Evolutionary conservation across 2,888 invertebrate genomes (phyloP), one percentile per base, ranked within the genome.

Genomic region (Aquatica leii): DNA sequence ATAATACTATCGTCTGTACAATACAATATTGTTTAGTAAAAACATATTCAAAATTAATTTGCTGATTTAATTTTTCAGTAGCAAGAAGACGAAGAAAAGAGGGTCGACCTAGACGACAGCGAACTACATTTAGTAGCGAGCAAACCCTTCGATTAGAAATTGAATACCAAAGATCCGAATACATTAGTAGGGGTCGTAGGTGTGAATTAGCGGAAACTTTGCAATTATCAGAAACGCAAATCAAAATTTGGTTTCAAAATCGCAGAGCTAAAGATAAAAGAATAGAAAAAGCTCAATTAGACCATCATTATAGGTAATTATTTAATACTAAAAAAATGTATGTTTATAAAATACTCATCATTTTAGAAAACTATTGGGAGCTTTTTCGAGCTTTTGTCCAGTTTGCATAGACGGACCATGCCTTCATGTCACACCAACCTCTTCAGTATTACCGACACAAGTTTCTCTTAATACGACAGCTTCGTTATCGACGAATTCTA

Each of bases 231-330:
- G 94, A 94, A 79, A 93, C 93, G 0, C 87, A 94, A 82, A 93
- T 94, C 71, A 94, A 94, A 81, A 94, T 94, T 63, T 93, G 93
- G 93, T 97, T 97, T 81, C 97, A 97, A 83, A 97, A 97, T 82
- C 86, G 97, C 68, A 86, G 97, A 71, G 97, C 97, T 18, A 97
- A 97, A 82, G 97, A 97, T 80, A 97, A 97, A 82, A 85, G 97
- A 68, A 95, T 97, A 70, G 97, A 97, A 79, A 97, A 97, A 77
- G 97, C 97, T 0, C 95, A 96, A 73, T 86, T 96, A 67, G 97
- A 97, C 83, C 96, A 96, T 77, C 96, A 96, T 75, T 94, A 95
- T 80, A 90, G 96, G 96, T 95, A 83, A 78, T 64, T 59, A 52
- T 75, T 73, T 17, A 5, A 50, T 3, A n/a, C n/a, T n/a, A n/a